Evolutionary conservation across 2,797 vertebrate species (phyloP), one percentile per base, ranked within the genome.

Genomic region (Sarcoramphus papa): DNA sequence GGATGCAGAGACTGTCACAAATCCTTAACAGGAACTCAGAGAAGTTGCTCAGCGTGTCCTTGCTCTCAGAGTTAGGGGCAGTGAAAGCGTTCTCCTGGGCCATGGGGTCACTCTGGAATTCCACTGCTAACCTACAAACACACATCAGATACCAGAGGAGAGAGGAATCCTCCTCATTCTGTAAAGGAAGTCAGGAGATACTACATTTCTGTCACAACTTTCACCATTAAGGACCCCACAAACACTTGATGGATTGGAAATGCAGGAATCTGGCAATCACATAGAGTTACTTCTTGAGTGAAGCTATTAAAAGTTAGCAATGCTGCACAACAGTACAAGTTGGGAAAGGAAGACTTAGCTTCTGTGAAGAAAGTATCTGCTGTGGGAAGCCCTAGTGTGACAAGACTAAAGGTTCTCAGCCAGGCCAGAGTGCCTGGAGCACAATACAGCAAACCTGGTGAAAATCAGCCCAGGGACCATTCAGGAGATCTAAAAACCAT

Each of bases 1-100:
- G 99, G 90, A 99, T 99, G 97, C 98, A 99, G 92, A 98, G 95
- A 40, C 97, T 98, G 97, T 99, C 99, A 91, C 99, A 99, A 97
- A 98, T 98, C 94, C 84, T 98, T 93, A 99, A 96, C 78, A 99
- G 97, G 97, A 99, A 99, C 53, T 97, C 97, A 91, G 99, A 99
- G 96, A 99, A 98, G 82, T 98, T 98, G 88, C 98, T 98, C 93
- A 99, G 91, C 0, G 98, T 98, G 94, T 99, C 98, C 93, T 97
- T 98, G 54, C 94, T 98, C 69, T 97, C 76, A 2, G 98, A 98
- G 12, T 97, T 97, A 18, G 99, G 99, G 91, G 99, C 98, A 81
- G 98, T 99, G 96, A 99, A 99, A 45, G 98, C 97, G 18, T 99
- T 99, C 90, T 99, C 98, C 97, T 98, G 98, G 86, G 99, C 98